Evolutionary conservation across 2,888 invertebrate genomes (phyloP), one percentile per base, ranked within the genome.

Genomic region (Amphipoea oculea): DNA sequence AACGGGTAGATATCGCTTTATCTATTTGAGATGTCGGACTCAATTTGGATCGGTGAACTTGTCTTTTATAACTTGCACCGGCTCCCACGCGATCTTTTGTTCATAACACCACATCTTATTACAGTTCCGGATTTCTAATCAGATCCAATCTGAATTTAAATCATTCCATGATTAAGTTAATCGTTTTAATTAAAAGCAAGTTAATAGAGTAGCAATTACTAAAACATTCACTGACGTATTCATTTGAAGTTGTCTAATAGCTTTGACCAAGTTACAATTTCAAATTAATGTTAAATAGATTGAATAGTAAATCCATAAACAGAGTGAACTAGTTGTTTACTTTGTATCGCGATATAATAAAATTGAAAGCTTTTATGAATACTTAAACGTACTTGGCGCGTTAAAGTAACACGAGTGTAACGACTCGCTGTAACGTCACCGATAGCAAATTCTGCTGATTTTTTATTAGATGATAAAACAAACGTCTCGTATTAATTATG

Each of bases 401-500:
- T 91, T 90, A 93, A 91, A 91, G 89, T 92, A 90, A 91, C 90
- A 85, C 82, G 88, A 84, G 79, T 89, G 91, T 91, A 91, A 94
- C 90, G 91, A 90, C 89, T 87, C 90, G 91, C 91, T 93, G 94
- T 94, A 94, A 94, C 90, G 87, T 94, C 90, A 92, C 91, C 89
- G 87, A 92, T 87, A 89, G 90, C 92, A 89, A 93, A 95, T 94
- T 94, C 93, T 92, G 95, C 95, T 93, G 94, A 94, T 94, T 91
- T 95, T 96, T 97, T 96, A 96, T 95, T 94, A 92, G 92, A 96
- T 94, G 95, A 96, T 97, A 97, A 97, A 97, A 96, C 96, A 96
- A 96, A 96, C 95, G 96, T 96, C 93, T 95, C 95, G 95, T 96
- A 96, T 96, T 97, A 96, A 97, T 97, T 96, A 96, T 95, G 93